Percentiles rank a stretch among this genome's conserved stretches.
These are phyloP conservation scores for Balanococcus diminutus DNA, from an alignment of 2,888 invertebrate species.

Conservation along the genomic window DNA sequence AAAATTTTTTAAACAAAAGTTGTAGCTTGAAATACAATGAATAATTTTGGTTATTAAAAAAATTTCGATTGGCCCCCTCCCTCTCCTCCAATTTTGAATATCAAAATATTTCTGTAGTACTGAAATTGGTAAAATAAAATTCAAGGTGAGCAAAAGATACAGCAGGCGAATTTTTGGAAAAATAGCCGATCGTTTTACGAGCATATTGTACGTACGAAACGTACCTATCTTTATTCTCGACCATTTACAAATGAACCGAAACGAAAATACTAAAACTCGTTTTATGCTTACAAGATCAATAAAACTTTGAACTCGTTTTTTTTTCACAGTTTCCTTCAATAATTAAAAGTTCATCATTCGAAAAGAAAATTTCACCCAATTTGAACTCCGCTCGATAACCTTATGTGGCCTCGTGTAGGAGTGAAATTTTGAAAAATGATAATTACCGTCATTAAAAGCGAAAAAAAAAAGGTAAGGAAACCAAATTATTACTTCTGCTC, in stretches of 20 bases:
- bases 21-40: no score
- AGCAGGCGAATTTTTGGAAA: no score
- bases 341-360: neutral
- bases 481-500: conserved; percentile 24
- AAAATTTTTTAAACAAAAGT: no score
- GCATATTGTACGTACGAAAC: no score
- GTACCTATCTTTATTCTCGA: conserved; percentile 10
- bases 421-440: conserved; percentile 8
- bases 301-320: conserved; percentile 11
- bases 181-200: neutral
- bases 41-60: no score
- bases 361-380: neutral
- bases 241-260: neutral
- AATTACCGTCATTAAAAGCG: neutral
- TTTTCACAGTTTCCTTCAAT: neutral
- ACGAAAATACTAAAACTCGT: neutral
- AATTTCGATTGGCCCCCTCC: no score
- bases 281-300: neutral
- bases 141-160: no score
- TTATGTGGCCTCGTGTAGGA: neutral
- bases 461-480: neutral
- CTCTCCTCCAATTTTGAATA: no score
- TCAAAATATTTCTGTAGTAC: no score
- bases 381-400: neutral
- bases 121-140: no score